Evolutionary conservation across 2,888 invertebrate genomes (phyloP).

Genomic region (Anarsia innoxiella): DNA sequence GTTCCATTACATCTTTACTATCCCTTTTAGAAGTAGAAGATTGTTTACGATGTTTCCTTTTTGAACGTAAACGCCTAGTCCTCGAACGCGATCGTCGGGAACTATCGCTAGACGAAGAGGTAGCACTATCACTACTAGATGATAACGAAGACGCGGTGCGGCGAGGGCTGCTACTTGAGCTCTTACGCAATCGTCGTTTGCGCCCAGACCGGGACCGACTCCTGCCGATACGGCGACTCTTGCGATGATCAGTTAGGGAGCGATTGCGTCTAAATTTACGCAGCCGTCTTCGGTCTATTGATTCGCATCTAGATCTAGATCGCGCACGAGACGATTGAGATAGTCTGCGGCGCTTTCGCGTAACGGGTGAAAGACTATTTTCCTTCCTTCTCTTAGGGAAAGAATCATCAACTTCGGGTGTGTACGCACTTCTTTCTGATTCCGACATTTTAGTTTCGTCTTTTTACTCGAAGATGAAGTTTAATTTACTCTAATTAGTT

Average conservation of each 20-base stretch:
- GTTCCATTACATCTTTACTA: neutral
- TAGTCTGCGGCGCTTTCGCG: neutral
- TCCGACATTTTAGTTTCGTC: conserved; percentile 8
- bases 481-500: no score
- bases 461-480: no score
- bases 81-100: neutral
- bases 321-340: neutral
- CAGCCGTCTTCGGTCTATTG: neutral
- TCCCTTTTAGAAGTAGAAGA: neutral
- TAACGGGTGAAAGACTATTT: neutral
- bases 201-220: neutral
- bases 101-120: neutral
- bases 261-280: neutral
- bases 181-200: neutral
- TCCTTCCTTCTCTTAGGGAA: neutral
- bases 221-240: neutral
- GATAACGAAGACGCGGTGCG: neutral
- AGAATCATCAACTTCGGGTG: neutral
- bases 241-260: neutral
- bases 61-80: neutral
- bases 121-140: neutral
- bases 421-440: neutral
- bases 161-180: neutral
- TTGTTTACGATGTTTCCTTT: neutral
- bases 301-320: neutral